Base-by-base conservation (phyloP, 2,113 vertebrate species). In the Illadopsis cleaveri region DNA sequence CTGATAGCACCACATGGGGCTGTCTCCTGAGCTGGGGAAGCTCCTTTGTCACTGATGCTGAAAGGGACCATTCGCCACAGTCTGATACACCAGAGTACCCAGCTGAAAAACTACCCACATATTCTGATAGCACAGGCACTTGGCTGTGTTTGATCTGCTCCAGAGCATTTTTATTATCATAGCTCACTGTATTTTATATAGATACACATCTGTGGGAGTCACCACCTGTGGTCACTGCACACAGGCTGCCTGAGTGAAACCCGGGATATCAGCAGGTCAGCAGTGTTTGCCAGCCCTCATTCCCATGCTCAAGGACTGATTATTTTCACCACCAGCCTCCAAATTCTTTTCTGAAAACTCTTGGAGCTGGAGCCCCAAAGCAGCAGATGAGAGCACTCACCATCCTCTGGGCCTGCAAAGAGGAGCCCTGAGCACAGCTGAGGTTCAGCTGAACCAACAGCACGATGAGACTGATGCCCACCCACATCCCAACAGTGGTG, bases 401-500 rank as follows among this genome's bases (percentile, higher is more conserved):
- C 42, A 51, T 33, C 27, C 4, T 35, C 27, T 31, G 47, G 60
- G 40, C 48, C 72, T 31, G 38, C 42, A 38, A n/a, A 47, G 31
- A 22, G 31, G 15, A 27, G 10, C 61, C 54, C 40, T 19, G 44
- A 23, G 65, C 54, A n/a, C 7, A 57, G 64, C 47, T 28, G 31
- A 30, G 16, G 42, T 11, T 60, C 42, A 16, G 50, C 57, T 65
- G 60, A 20, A 48, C 44, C 72, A 40, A 7, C 25, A 50, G 54
- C 45, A 50, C 10, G 6, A 17, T 3, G 8, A 0, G 1, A 44
- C 22, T 22, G 51, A 47, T 2, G 1, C 48, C 66, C 70, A 54
- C 56, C 48, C 45, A 6, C 8, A 38, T 12, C 64, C 54, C 16
- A 1, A 4, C 47, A 70, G 71, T 2, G 2, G 71, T 58, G 50